phyloP scores from a whole-genome alignment of 2,888 invertebrate species.

The Sclerodermus sp. region DNA sequence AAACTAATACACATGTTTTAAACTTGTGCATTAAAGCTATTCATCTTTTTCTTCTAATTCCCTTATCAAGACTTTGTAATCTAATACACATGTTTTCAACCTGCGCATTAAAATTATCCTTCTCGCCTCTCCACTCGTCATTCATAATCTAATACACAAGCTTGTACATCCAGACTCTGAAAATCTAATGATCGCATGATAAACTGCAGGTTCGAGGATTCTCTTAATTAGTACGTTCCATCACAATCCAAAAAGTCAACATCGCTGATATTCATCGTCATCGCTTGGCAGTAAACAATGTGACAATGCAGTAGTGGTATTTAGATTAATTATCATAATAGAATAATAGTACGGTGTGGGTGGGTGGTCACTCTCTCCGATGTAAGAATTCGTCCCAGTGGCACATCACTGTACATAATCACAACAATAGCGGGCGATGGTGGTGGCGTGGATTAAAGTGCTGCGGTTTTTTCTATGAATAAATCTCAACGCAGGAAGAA shows the following conservation, averaged over 20 bases:
- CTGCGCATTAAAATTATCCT: too few relatives aligned
- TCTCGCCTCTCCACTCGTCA: background rate
- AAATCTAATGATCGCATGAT: slow-evolving; percentile 30
- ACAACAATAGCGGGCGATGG: slow-evolving; percentile 55
- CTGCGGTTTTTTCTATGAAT: slow-evolving; percentile 17
- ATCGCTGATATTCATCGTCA: slow-evolving; percentile 43
- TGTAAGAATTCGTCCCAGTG: slow-evolving; percentile 54
- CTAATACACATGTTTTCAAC: too few relatives aligned
- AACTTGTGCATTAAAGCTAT: background rate
- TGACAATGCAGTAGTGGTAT: slow-evolving; percentile 58
- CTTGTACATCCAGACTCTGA: slow-evolving; percentile 23
- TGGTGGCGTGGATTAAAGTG: slow-evolving; percentile 43
- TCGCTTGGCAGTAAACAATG: slow-evolving; percentile 58
- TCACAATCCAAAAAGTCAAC: slow-evolving; percentile 24
- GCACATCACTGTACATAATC: slow-evolving; percentile 57
- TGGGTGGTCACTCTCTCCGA: slow-evolving; percentile 52
- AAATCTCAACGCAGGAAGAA: too few relatives aligned
- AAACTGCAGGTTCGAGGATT: slow-evolving; percentile 32
- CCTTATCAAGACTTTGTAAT: background rate
- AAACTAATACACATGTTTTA: background rate
- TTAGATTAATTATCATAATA: slow-evolving; percentile 50
- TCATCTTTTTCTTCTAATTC: background rate
- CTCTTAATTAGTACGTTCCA: slow-evolving; percentile 44
- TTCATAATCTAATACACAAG: slow-evolving; percentile 11
- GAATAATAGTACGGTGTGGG: slow-evolving; percentile 55